Evolutionary conservation across 53 echinoderm and acorn worm genomes (phyloP).

Genomic region (Luidia sarsii): DNA sequence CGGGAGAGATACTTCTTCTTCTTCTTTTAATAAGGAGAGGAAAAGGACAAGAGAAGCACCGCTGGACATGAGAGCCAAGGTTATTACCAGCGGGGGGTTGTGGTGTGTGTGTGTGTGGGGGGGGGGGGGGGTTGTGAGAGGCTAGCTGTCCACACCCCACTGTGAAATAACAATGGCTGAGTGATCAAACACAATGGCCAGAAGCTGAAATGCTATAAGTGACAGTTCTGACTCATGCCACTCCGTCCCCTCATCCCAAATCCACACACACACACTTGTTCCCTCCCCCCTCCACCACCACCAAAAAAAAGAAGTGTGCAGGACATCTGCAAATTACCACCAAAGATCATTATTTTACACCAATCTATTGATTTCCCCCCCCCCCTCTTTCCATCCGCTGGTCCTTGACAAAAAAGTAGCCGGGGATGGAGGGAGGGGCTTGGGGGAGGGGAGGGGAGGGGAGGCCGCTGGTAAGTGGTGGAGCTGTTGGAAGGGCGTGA

Average conservation of each 20-base stretch:
- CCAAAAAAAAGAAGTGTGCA: constrained; percentile 7
- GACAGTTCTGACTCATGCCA: constrained; percentile 42
- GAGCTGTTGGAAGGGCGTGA: constrained; percentile 13
- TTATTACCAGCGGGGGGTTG: not conserved
- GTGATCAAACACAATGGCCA: constrained; percentile 17
- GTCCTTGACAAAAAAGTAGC: not conserved
- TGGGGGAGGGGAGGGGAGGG: too few relatives aligned
- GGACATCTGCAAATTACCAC: constrained; percentile 36
- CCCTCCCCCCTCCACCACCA: too few relatives aligned
- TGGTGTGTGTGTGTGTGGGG: not conserved
- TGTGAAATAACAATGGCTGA: constrained; percentile 39
- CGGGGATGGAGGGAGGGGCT: not conserved
- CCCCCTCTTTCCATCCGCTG: too few relatives aligned
- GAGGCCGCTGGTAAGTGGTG: too few relatives aligned
- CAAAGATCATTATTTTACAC: constrained; percentile 53
- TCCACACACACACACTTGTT: too few relatives aligned
- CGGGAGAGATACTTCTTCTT: too few relatives aligned
- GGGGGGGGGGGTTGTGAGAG: not conserved
- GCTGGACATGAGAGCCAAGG: too few relatives aligned
- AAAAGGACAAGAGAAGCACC: too few relatives aligned
- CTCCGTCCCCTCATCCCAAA: constrained; percentile 12
- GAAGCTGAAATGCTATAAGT: constrained; percentile 9
- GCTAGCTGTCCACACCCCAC: constrained; percentile 39
- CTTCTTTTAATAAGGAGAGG: too few relatives aligned
- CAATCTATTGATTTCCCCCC: constrained; percentile 37